Evolutionary conservation across 2,797 vertebrate genomes (phyloP), one percentile per base, ranked within the genome.

Genomic region (Neostethus bicornis): DNA sequence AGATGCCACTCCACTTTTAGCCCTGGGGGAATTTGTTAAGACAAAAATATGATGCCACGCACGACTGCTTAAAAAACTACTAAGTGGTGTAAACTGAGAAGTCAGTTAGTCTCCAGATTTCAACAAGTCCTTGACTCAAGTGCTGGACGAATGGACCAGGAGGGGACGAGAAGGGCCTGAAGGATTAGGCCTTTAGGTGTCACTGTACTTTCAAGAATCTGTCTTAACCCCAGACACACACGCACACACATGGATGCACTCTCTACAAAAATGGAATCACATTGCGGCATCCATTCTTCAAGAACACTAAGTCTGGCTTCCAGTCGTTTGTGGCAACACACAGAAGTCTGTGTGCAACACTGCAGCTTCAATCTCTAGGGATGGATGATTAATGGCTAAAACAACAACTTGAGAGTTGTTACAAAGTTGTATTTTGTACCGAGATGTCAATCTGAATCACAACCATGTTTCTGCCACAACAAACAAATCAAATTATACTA

Each of bases 121-220:
- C 91, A 90, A 85, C 82, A 88, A 93, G 94, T 90, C 94, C 94
- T 96, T 96, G 93, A 95, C 91, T 94, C 62, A 89, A 94, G 90
- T 91, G 91, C 68, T 66, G 25, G 29, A 48, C 23, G 20, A 51
- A 45, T 24, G 34, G 24, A n/a, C 19, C 29, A 26, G 51, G 53
- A 32, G 11, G 19, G 52, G 59, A 73, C 5, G 20, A 52, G 64
- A 53, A 51, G 82, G 74, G 75, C 62, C 80, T 83, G 78, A 82
- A 83, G 91, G 91, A 90, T 90, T 87, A 93, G 93, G 82, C 95
- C 95, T 97, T 97, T 95, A 97, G 95, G 94, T 96, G 95, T 97
- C 95, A 96, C 95, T 95, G 93, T 96, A 94, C 91, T 93, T 96
- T 96, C 94, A 96, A 90, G 90, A 96, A 95, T 94, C 84, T 73